These are phyloP conservation scores for Calcarius lapponicus DNA, from an alignment of 2,797 vertebrate species.

Conservation along the genomic window DNA sequence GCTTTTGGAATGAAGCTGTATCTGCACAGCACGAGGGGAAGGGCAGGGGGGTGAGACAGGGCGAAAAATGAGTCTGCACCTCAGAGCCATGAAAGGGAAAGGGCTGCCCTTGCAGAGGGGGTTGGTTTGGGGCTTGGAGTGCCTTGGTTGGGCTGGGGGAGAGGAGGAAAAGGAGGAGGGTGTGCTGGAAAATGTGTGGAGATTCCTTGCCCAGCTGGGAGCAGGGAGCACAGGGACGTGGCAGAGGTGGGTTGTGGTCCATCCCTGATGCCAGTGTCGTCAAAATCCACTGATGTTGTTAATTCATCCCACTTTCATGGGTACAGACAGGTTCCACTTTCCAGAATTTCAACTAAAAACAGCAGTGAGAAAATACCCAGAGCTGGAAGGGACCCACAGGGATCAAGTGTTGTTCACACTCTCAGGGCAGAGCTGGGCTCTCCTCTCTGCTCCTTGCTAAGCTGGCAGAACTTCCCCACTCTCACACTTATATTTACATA, in stretches of 20 bases:
- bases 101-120: neutral
- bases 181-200: neutral
- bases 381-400: neutral
- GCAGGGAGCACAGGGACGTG: accelerated
- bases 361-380: neutral
- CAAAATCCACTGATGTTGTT: neutral
- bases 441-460: neutral
- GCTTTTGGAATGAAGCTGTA: slow-evolving; percentile 55
- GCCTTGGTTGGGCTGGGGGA: neutral
- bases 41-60: neutral
- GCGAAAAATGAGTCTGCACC: neutral
- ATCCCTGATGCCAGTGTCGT: accelerated
- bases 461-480: neutral
- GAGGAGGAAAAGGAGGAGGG: neutral
- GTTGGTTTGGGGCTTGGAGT: neutral
- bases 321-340: neutral
- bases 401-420: accelerated
- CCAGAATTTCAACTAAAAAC: neutral
- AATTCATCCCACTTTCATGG: neutral
- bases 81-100: neutral
- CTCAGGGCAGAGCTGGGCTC: neutral
- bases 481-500: neutral
- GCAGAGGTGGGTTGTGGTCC: accelerated
- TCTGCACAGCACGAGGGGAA: neutral
- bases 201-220: neutral